Evolutionary conservation across 2,797 vertebrate species (phyloP).

Genomic region (Molossus alvarezi): DNA sequence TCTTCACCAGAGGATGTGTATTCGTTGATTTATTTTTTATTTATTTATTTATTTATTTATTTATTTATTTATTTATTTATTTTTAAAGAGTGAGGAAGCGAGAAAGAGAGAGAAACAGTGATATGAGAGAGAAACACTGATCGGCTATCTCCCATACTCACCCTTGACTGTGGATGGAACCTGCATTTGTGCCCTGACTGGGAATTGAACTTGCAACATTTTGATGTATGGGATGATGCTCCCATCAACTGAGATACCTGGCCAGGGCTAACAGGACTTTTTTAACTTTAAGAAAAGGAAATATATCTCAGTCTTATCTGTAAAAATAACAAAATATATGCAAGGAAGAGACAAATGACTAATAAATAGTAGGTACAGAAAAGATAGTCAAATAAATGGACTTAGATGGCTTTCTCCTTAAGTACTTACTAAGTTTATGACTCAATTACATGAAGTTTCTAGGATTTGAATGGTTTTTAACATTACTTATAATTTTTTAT

Average conservation of each 20-base stretch:
- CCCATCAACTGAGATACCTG: neutral
- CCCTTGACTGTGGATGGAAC: neutral
- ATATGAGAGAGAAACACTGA: neutral
- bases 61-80: neutral
- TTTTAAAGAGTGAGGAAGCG: neutral
- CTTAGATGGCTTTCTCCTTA: slow-evolving; percentile 36
- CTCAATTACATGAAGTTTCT: slow-evolving; percentile 46
- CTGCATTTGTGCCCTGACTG: neutral
- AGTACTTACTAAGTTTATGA: slow-evolving; percentile 4
- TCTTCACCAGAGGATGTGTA: too few species aligned
- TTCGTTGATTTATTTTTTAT: too few species aligned
- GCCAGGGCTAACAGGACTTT: neutral
- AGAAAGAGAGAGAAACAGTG: neutral
- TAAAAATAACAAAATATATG: slow-evolving; percentile 32
- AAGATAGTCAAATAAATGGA: slow-evolving; percentile 19
- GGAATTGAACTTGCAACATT: neutral
- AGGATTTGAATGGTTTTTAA: slow-evolving; percentile 48
- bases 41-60: too few species aligned
- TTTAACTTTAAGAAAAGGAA: slow-evolving; percentile 42
- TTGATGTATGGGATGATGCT: neutral
- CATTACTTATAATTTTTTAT: slow-evolving; percentile 65
- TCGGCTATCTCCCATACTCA: neutral
- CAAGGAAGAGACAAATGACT: slow-evolving; percentile 46
- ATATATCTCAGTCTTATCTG: slow-evolving; percentile 34
- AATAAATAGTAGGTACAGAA: slow-evolving; percentile 35